Base-by-base conservation (phyloP, 64 coral and sea anemone species). In the Stylophora pistillata region DNA sequence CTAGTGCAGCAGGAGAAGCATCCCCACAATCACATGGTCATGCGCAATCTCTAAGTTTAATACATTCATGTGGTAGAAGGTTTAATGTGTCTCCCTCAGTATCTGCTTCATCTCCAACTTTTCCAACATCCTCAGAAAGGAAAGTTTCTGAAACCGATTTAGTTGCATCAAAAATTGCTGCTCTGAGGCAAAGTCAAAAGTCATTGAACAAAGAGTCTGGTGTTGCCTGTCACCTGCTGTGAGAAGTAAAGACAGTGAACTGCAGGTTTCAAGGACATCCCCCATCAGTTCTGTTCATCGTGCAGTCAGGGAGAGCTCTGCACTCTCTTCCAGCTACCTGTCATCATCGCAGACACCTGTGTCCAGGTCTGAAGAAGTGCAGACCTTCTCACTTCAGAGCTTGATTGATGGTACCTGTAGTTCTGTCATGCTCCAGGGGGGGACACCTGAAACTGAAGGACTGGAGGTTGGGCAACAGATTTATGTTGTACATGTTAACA, bases 401-500 rank as follows among this genome's bases (percentile, higher is more conserved):
- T 23, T 84, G 62, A 66, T 84, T 53, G 59, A 84, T 16, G 58
- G 80, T 68, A 21, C 64, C 5, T 68, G 64, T 10, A 68, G 64
- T 21, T 84, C 80, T 13, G 65, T 84, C 21, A 89, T 71, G 88
- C 65, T 80, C 72, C 88, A 80, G 47, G 70, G 53, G 18, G 68
- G 79, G 78, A 83, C 63, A 63, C 55, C 78, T 16, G 80, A 62
- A 56, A 62, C 15, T 74, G 78, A 41, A 41, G 79, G 57, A 27
- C n/a, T 62, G 56, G 82, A 92, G 28, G 74, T 92, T 74, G 90
- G 90, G 11, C 34, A 86, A 61, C 78, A 92, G 58, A 80, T 92
- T 55, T 92, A 92, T 52, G 90, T 92, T 17, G 90, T 92, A 15
- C 90, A 86, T 68, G 72, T 92, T 20, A 85, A 84, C 34, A 68